Percentiles rank a stretch among this genome's conserved stretches.
Conservation (phyloP, 1,140 invertebrate genomes). For the Rhynchophorus ferrugineus region DNA sequence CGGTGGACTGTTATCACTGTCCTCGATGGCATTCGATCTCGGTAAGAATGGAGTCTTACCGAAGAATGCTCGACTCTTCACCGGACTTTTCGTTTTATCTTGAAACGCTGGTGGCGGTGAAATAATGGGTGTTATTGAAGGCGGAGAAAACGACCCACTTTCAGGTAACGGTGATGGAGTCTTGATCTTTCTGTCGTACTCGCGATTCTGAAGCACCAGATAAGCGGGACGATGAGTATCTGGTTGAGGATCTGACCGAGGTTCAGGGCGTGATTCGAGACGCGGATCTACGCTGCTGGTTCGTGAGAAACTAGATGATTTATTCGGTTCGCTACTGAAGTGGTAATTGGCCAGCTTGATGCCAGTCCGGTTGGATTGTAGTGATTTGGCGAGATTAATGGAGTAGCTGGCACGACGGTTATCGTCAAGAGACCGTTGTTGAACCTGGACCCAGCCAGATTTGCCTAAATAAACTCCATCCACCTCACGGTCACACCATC, state of each 20-base stretch:
- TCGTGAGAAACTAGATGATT: constrained; percentile 28
- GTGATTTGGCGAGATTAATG: constrained; percentile 34
- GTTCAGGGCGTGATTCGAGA: neutral
- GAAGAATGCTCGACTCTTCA: constrained; percentile 35
- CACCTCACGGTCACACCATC: constrained; percentile 54
- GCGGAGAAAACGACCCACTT: constrained; percentile 46
- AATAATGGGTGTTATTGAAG: constrained; percentile 52
- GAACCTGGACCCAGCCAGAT: constrained; percentile 54
- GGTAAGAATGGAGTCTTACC: constrained; percentile 47
- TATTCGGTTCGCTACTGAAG: constrained; percentile 49
- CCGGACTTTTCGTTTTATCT: constrained; percentile 40
- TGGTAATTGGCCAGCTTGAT: constrained; percentile 51
- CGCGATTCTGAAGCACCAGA: constrained; percentile 27
- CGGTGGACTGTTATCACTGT: constrained; percentile 48
- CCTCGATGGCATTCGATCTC: constrained; percentile 49
- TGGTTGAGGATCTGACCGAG: constrained; percentile 9
- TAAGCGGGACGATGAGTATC: constrained; percentile 31
- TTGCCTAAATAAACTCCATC: constrained; percentile 51
- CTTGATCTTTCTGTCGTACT: constrained; percentile 38
- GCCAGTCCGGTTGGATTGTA: constrained; percentile 39
- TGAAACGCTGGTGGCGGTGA: constrained; percentile 56
- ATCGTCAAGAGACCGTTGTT: constrained; percentile 50
- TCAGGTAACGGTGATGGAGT: constrained; percentile 43
- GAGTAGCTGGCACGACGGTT: constrained; percentile 43
- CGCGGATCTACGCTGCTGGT: constrained; percentile 9